Base-by-base conservation (phyloP, 2,797 vertebrate genomes). In the Sitta carolinensis region DNA sequence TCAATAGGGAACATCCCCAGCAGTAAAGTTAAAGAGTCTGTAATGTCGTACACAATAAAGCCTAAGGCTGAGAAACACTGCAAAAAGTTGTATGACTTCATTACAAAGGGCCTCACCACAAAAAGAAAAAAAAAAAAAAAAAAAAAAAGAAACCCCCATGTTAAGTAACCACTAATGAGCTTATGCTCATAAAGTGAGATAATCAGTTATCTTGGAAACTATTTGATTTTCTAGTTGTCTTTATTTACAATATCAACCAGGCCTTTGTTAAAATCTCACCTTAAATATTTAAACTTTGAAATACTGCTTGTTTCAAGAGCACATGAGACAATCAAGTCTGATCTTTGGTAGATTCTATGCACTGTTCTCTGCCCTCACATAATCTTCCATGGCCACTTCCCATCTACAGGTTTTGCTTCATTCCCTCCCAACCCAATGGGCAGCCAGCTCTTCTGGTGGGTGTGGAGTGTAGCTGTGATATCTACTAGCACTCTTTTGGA, bases 151-250 rank as follows among this genome's bases (percentile, higher is more conserved):
- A 34, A 29, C 9, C 43, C 43, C 19, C 18, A 9, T 80, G n/a
- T 48, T 70, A 89, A 91, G 70, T 70, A 92, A 81, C 66, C 16
- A 66, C 64, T 78, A 72, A 62, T 66, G 64, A 85, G 48, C 16
- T 72, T 64, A 7, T 17, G 58, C 42, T 68, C 47, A 61, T 40
- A 27, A 63, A 70, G 43, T 34, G 38, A 70, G 70, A 58, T 20
- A 77, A 10, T 52, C 51, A 72, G 22, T 42, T 1, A 38, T 38
- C 92, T 50, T 93, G 90, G 87, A 92, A 91, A 84, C 34, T 4
- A 17, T 66, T 68, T 93, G 42, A 55, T 95, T 95, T 97, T 95
- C 78, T 90, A 74, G 84, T 95, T 93, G 52, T 95, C 83, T 91
- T 96, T 78, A 77, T 87, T 83, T 92, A 68, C 57, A 84, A 30